These are phyloP conservation scores for Phanerotoma sp. DNA, from an alignment of 2,888 invertebrate species.

Conservation along the genomic window DNA sequence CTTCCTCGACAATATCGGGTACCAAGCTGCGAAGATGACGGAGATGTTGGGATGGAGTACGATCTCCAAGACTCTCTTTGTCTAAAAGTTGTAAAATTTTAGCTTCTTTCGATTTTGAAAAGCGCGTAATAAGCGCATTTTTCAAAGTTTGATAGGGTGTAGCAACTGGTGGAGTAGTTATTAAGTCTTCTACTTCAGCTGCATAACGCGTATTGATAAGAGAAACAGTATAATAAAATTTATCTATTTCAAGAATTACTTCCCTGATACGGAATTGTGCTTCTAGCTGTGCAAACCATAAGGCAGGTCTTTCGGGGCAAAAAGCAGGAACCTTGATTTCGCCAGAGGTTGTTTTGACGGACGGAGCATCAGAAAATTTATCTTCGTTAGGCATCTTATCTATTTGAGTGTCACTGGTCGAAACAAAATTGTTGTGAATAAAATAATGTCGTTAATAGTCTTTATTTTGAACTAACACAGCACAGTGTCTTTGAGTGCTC, in stretches of 20 bases:
- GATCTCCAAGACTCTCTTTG: slow-evolving; percentile 10
- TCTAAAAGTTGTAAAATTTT: slow-evolving; percentile 3
- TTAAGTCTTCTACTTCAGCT: slow-evolving; percentile 10
- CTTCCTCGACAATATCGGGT: too few species aligned
- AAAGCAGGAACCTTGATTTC: not conserved
- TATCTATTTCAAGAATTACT: not conserved
- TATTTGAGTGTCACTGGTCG: not conserved
- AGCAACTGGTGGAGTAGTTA: slow-evolving; percentile 31
- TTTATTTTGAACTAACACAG: too few species aligned
- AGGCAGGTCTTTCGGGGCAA: not conserved
- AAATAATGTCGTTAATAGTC: too few species aligned
- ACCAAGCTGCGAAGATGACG: too few species aligned
- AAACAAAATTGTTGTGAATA: too few species aligned
- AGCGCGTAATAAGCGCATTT: slow-evolving; percentile 37
- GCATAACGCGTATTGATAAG: not conserved
- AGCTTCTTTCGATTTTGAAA: slow-evolving; percentile 28
- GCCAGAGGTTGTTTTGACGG: too few species aligned
- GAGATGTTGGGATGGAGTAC: too few species aligned
- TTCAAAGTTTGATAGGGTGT: slow-evolving; percentile 35
- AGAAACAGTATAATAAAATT: slow-evolving; percentile 3
- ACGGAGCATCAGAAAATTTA: not conserved
- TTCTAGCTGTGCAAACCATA: slow-evolving; percentile 15
- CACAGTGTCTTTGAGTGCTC: too few species aligned
- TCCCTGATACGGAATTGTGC: not conserved
- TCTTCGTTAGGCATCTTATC: not conserved